Evolutionary conservation across 1,140 invertebrate genomes (phyloP).

Genomic region (Leptonema lineaticorne): DNA sequence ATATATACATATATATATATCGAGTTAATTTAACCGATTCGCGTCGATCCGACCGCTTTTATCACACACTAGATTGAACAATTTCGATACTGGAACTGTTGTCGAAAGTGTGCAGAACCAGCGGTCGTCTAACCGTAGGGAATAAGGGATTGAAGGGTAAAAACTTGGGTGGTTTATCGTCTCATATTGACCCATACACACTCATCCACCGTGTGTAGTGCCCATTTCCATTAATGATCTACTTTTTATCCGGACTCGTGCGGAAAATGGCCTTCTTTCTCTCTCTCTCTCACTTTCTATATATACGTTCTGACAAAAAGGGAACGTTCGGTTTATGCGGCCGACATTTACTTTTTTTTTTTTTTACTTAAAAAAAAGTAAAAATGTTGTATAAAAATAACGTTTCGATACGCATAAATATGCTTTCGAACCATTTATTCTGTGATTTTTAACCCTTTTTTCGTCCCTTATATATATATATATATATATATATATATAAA

Average conservation of each 20-base stretch:
- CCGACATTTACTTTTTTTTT: too few species aligned
- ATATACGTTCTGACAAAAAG: too few species aligned
- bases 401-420: constrained; percentile 1
- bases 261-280: neutral
- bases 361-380: too few species aligned
- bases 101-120: too few species aligned
- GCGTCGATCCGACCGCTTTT: neutral
- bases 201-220: too few species aligned
- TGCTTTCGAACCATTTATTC: neutral
- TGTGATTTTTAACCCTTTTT: neutral
- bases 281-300: too few species aligned
- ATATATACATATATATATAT: too few species aligned
- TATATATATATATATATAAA: neutral
- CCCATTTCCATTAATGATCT: constrained; percentile 12
- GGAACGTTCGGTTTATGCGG: neutral
- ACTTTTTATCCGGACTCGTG: neutral
- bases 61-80: constrained; percentile 19
- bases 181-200: neutral
- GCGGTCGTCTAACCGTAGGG: neutral
- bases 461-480: neutral
- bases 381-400: too few species aligned
- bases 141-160: too few species aligned
- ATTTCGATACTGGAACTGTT: too few species aligned
- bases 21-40: neutral
- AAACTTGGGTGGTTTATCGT: neutral